Conservation (phyloP, 2,797 vertebrate species). For the Acanthiza pusilla region DNA sequence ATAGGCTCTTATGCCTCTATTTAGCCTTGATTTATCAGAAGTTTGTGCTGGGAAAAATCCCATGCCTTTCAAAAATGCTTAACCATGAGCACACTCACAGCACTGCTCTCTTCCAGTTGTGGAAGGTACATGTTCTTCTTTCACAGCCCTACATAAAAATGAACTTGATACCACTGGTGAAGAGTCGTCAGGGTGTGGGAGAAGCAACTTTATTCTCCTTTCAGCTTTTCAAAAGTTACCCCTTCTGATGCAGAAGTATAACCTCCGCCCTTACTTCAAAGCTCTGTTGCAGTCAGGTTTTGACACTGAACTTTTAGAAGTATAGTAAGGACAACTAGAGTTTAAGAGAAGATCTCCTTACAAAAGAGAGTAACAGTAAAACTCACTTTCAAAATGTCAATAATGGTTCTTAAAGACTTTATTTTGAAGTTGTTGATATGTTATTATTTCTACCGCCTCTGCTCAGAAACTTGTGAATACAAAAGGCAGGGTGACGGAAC, state of each 20-base stretch:
- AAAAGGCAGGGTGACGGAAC: neutral
- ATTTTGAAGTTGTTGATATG: neutral
- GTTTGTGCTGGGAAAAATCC: neutral
- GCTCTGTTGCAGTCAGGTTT: neutral
- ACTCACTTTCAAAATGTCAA: neutral
- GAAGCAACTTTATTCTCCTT: neutral
- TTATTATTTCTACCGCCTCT: neutral
- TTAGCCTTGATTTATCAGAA: conserved; percentile 20
- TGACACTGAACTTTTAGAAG: neutral
- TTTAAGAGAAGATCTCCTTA: neutral
- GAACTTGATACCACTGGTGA: neutral
- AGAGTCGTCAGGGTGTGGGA: neutral
- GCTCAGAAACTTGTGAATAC: neutral
- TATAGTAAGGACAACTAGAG: neutral
- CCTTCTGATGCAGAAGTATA: neutral
- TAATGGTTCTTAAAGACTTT: neutral
- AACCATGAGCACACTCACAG: neutral
- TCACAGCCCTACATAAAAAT: neutral
- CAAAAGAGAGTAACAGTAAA: neutral
- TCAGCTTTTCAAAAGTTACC: neutral
- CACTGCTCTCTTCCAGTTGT: neutral
- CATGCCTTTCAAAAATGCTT: neutral
- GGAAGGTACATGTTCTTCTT: neutral
- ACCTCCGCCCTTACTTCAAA: neutral
- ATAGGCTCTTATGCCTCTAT: neutral